These are phyloP conservation scores for Trypoxylus dichotomus DNA, from an alignment of 1,140 invertebrate genomes.

Conservation along the genomic window DNA sequence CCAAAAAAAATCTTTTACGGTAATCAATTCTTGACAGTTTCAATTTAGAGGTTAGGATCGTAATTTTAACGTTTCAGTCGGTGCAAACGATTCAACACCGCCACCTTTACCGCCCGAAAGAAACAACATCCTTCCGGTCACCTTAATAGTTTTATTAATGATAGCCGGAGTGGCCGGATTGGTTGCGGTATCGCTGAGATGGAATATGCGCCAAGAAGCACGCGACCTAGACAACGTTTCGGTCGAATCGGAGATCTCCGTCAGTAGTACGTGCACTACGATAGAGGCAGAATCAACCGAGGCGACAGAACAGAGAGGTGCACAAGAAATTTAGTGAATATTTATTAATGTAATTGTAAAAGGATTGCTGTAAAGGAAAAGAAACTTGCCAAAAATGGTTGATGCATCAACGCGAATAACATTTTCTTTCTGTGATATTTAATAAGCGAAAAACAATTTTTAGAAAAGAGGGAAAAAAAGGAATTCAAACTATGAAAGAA, in stretches of 20 bases:
- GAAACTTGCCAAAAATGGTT: no score
- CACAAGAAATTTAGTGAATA: not conserved
- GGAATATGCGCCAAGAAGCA: conserved; percentile 37
- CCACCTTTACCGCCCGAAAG: not conserved
- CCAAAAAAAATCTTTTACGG: no score
- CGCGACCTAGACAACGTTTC: conserved; percentile 46
- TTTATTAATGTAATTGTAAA: not conserved
- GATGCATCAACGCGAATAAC: not conserved
- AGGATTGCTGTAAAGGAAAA: not conserved
- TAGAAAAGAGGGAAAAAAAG: not conserved
- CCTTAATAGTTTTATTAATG: conserved; percentile 45
- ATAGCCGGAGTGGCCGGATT: conserved; percentile 48
- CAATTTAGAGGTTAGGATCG: no score
- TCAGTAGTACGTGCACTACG: conserved; percentile 45
- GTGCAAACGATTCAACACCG: not conserved
- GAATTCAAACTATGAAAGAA: not conserved
- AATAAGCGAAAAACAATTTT: not conserved
- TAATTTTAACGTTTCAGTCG: conserved; percentile 11
- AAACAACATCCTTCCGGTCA: conserved; percentile 45
- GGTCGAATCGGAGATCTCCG: conserved; percentile 44
- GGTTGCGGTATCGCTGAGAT: conserved; percentile 42
- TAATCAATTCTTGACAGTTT: no score
- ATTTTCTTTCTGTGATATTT: not conserved
- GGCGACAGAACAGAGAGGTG: not conserved
- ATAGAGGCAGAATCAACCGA: not conserved